Base-by-base conservation (phyloP, 2,888 invertebrate species). In the Thecophora atra region DNA sequence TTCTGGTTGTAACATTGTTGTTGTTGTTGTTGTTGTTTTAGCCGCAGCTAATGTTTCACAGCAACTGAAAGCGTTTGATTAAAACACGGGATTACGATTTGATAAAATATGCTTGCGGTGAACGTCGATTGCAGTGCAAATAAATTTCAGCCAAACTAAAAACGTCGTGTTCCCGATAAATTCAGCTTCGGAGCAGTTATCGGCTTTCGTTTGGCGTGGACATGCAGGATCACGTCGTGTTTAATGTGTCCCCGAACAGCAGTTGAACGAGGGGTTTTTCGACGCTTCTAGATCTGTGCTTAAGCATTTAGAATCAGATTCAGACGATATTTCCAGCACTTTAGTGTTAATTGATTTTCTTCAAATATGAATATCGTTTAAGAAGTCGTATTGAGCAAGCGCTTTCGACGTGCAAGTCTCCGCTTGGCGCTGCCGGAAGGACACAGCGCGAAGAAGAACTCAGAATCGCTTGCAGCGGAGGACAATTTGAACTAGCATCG, bases 21-120 rank as follows among this genome's bases (percentile, higher is more conserved):
- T 64, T 47, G 47, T 56, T 63, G 28, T 5, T 51, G 62, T 51
- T 15, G n/a, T 70, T 62, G 28, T 51, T 30, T 30, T 30, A 47
- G 62, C 62, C 70, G 26, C 70, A 70, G 52, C 70, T 70, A 37
- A 70, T 70, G 70, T 62, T 70, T 62, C 63, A 52, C 62, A 63
- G 62, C 70, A 63, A 63, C 63, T 70, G 70, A 21, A 70, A 37
- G 37, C 21, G 51, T 70, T 63, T 63, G 63, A 70, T 62, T 63
- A 70, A 70, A 70, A 70, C 24, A 63, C 42, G 15, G 44, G 47
- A 64, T 44, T 26, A 47, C 30, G 19, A 21, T 42, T 24, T 56
- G 37, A 26, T 42, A 28, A 69, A 69, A 69, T 69, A 69, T 69
- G 68, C 47, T 69, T 69, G 68, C 28, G 58, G 58, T 69, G 62